Evolutionary conservation across 2,888 invertebrate species (phyloP).

Genomic region (Mythimna impura): DNA sequence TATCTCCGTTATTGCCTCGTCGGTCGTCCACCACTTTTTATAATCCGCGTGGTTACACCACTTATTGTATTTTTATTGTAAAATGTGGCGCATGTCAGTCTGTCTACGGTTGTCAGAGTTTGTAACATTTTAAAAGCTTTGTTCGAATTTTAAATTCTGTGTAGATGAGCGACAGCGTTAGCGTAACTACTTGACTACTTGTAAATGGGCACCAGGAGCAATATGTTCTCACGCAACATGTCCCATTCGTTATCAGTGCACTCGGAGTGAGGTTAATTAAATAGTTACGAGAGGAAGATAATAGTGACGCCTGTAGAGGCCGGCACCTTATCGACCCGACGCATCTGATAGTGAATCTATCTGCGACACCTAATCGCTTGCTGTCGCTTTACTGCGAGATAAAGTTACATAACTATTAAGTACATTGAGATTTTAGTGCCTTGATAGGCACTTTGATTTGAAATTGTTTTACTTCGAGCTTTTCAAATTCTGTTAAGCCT

Average conservation of each 20-base stretch:
- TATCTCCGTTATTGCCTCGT: slow-evolving; percentile 46
- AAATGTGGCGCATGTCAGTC: slow-evolving; percentile 47
- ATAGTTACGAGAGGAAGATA: slow-evolving; percentile 84
- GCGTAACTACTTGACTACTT: neutral
- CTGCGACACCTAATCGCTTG: slow-evolving; percentile 74
- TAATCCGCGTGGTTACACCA: slow-evolving; percentile 19
- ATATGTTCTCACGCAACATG: slow-evolving; percentile 83
- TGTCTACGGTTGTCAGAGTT: slow-evolving; percentile 49
- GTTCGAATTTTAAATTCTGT: slow-evolving; percentile 51
- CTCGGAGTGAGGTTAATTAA: slow-evolving; percentile 86
- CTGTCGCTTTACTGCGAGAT: slow-evolving; percentile 58
- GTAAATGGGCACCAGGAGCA: slow-evolving; percentile 58
- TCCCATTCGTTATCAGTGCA: slow-evolving; percentile 81
- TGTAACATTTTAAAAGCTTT: slow-evolving; percentile 63
- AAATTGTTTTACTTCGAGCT: neutral
- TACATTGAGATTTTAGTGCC: slow-evolving; percentile 22
- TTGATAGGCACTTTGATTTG: neutral
- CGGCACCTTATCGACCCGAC: slow-evolving; percentile 83
- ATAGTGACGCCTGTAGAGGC: slow-evolving; percentile 82
- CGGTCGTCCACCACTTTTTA: slow-evolving; percentile 19
- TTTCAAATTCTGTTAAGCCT: neutral
- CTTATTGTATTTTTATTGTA: slow-evolving; percentile 35
- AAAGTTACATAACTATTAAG: slow-evolving; percentile 44
- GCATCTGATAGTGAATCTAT: slow-evolving; percentile 83
- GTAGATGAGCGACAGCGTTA: slow-evolving; percentile 47